Conservation (phyloP, 1,140 invertebrate genomes). For the Gonatopus flavifemur region DNA sequence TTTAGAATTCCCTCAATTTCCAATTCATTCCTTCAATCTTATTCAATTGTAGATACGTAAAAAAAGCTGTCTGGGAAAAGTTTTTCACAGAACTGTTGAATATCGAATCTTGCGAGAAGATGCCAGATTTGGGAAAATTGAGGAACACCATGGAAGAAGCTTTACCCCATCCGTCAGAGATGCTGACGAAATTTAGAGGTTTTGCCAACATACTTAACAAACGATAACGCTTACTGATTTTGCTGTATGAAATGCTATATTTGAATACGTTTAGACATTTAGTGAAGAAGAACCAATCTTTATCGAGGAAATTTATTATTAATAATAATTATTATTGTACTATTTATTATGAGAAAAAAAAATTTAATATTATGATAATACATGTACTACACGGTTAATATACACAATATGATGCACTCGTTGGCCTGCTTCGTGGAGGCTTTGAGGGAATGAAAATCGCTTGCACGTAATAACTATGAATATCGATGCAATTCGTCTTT, state of each 20-base stretch:
- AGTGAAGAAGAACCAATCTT: constrained; percentile 33
- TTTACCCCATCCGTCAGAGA: constrained; percentile 44
- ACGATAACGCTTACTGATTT: constrained; percentile 52
- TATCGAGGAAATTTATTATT: constrained; percentile 36
- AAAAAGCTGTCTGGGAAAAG: constrained; percentile 66
- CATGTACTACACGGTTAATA: constrained; percentile 31
- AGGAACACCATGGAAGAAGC: constrained; percentile 65
- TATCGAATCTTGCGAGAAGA: constrained; percentile 68
- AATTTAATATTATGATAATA: constrained; percentile 33
- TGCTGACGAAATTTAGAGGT: constrained; percentile 41
- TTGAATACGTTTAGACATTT: constrained; percentile 31
- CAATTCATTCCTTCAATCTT: background rate
- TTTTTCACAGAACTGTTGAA: constrained; percentile 69
- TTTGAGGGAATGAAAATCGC: constrained; percentile 23
- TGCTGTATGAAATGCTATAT: constrained; percentile 23
- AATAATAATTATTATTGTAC: constrained; percentile 43
- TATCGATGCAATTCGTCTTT: too few relatives aligned
- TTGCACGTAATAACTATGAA: constrained; percentile 35
- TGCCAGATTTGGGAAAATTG: constrained; percentile 67
- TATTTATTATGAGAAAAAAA: constrained; percentile 52
- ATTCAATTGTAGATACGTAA: constrained; percentile 63
- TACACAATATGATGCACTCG: constrained; percentile 30
- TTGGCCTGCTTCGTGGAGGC: constrained; percentile 35
- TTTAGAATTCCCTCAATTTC: background rate
- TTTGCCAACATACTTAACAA: constrained; percentile 54